Evolutionary conservation across 1,140 invertebrate species (phyloP), one percentile per base, ranked within the genome.

Genomic region (Mamestra configurata): DNA sequence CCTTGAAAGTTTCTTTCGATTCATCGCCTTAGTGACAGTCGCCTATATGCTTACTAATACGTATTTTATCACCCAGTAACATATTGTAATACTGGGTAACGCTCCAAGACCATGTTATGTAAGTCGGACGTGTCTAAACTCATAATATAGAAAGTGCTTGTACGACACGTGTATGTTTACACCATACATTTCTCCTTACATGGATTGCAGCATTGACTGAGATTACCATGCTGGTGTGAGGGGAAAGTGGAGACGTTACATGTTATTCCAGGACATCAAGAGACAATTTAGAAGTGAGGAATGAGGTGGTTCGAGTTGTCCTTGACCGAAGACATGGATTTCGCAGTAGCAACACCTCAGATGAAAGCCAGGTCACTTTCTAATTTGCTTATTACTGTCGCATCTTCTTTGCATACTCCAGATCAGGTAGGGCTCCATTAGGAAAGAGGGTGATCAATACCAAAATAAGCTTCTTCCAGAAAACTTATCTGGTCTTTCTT

Each of bases 11-110:
- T 57, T 57, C 22, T 5, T 57, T 13, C 53, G 8, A 57, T 15
- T 13, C 24, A 13, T 57, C 18, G 51, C 3, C 22, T 24, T 22
- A 7, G 11, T 5, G 7, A 1, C 6, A 20, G n/a, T 18, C 24
- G 15, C 59, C 27, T 37, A 59, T 31, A 59, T 31, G 59, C 27
- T 37, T 35, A 35, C 31, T 35, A 61, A 66, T 66, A 20, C 43
- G 11, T 70, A 46, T 22, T 49, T 70, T 70, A 70, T 70, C 66
- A 70, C 66, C 66, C 15, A 70, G 66, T 70, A 70, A 70, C 66
- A 27, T 61, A 37, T 68, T 68, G 22, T 70, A 68, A 49, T 20
- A 46, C 4, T 20, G 40, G 11, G 40, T 70, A 70, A 70, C 37
- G n/a, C 64, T 22, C 46, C 5, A 22, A 68, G 40, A 24, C 66